Evolutionary conservation across 1,140 invertebrate species (phyloP).

Genomic region (Conus ventricosus): DNA sequence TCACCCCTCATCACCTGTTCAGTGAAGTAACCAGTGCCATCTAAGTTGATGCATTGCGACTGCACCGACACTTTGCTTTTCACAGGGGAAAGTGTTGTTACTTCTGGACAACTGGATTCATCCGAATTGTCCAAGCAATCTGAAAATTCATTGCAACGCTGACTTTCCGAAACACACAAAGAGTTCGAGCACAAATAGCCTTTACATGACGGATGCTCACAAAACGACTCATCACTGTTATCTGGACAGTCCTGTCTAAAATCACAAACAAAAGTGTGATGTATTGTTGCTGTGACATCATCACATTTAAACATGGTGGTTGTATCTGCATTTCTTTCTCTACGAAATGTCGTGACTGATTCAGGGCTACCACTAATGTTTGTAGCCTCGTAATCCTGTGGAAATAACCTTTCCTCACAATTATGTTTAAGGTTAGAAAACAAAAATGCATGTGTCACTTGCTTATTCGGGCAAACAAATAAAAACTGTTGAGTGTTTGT

Average conservation of each 20-base stretch:
- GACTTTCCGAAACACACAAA: background rate
- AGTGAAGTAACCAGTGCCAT: background rate
- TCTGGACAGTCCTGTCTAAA: background rate
- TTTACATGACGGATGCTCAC: background rate
- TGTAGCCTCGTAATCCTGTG: too few species aligned
- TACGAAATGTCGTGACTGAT: too few species aligned
- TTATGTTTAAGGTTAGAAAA: too few species aligned
- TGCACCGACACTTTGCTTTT: too few species aligned
- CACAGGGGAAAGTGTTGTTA: too few species aligned
- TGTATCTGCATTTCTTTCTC: too few species aligned
- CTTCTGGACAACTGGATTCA: background rate
- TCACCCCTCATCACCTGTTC: background rate
- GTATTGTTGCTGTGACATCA: background rate
- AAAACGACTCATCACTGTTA: background rate
- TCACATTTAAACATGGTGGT: too few species aligned
- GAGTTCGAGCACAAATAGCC: background rate
- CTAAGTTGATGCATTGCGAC: background rate
- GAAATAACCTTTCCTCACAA: too few species aligned
- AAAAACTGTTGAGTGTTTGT: too few species aligned
- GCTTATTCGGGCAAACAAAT: too few species aligned
- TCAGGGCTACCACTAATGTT: too few species aligned
- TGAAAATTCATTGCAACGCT: background rate
- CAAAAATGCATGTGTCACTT: too few species aligned
- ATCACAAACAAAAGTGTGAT: slow-evolving; percentile 13
- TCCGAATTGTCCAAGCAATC: background rate